phyloP scores from a whole-genome alignment of 1,140 invertebrate species.

The Aphaenogaster rudis region DNA sequence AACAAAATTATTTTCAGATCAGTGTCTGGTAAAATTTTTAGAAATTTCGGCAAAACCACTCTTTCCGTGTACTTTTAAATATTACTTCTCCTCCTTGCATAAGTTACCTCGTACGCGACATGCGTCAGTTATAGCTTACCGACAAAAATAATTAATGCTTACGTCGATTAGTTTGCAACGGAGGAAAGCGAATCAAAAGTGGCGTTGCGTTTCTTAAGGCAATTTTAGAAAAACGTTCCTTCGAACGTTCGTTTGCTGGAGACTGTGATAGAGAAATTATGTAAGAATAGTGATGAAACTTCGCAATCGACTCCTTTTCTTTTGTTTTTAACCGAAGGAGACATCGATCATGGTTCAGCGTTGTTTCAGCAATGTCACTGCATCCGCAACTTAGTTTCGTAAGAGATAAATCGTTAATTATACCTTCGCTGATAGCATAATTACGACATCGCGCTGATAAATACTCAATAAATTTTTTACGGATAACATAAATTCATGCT shows the following conservation, averaged over 20 bases:
- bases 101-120: neutral
- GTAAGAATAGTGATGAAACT: neutral
- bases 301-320: neutral
- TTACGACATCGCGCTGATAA: slow-evolving; percentile 2
- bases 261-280: neutral
- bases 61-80: neutral
- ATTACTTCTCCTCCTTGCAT: neutral
- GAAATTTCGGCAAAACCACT: too few species aligned
- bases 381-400: slow-evolving; percentile 20
- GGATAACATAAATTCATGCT: neutral
- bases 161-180: neutral
- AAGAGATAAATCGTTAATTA: slow-evolving; percentile 42
- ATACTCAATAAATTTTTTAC: slow-evolving; percentile 6
- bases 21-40: too few species aligned
- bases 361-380: neutral
- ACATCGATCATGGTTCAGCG: neutral
- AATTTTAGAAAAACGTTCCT: neutral
- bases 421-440: slow-evolving; percentile 3
- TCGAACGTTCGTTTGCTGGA: neutral
- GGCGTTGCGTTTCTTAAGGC: neutral
- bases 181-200: neutral
- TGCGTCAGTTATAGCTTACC: neutral
- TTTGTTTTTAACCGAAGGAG: neutral
- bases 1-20: too few species aligned
- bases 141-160: neutral